Base-by-base conservation (phyloP, 2,888 invertebrate genomes). In the Belgica antarctica region DNA sequence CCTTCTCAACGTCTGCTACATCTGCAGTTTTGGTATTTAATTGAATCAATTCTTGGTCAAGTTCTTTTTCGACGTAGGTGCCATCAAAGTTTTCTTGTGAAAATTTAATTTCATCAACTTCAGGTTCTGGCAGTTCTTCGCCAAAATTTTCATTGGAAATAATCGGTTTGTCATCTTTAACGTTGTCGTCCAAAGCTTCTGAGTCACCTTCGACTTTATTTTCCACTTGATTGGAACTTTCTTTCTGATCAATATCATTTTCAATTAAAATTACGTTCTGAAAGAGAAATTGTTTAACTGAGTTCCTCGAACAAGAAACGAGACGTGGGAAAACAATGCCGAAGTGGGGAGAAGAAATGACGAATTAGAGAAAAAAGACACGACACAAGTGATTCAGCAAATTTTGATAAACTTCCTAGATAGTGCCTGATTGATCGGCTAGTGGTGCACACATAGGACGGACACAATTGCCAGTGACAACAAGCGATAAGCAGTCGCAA, bases 281-380 rank as follows among this genome's bases (percentile, higher is more conserved):
- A 68, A 68, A 68, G 52, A 68, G 34, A 68, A 68, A 68, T 68
- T 24, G 52, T 52, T 52, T 68, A 19, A 57, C 68, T 68, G n/a
- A 68, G 68, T 68, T 52, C 41, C 19, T 47, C 46, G 57, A 57
- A 68, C 52, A 57, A 25, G 34, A 68, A 68, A 28, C 27, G 25
- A 59, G 27, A 59, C 46, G 15, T 3, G 17, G 8, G 5, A 24
- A 59, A 7, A 59, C 25, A 59, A 25, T 59, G 59, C 5, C 24
- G 59, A 59, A 19, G 22, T 7, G 59, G n/a, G 52, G 52, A n/a
- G 52, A 22, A 52, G n/a, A 15, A 22, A 8, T 24, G 19, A 15
- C 25, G 59, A 12, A 24, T 4, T 12, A 24, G 4, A 17, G 22
- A 52, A 52, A 15, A 10, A 25, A n/a, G 59, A 59, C 25, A 59